Evolutionary conservation across 2,113 vertebrate species (phyloP), one percentile per base, ranked within the genome.

Genomic region (Cololabis saira): DNA sequence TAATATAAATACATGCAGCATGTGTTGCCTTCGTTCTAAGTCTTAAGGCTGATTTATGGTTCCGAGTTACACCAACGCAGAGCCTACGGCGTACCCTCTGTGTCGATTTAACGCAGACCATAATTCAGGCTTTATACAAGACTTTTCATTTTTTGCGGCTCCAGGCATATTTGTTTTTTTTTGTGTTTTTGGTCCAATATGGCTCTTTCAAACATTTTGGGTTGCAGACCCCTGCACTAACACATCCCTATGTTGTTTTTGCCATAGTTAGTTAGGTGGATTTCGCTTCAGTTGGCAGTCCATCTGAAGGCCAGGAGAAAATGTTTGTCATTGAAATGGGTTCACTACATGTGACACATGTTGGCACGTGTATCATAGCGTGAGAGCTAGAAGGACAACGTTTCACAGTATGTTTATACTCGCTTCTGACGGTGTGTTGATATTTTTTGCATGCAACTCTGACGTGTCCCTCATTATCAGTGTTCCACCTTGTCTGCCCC

Each of bases 221-320:
- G n/a, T n/a, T n/a, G n/a, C n/a, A n/a, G n/a, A n/a, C n/a, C n/a
- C n/a, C n/a, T n/a, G n/a, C n/a, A n/a, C n/a, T n/a, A n/a, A n/a
- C n/a, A 53, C 52, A 19, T 57, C 58, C 51, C 17, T 44, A 47
- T 60, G 53, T 27, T 64, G 77, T 72, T 80, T n/a, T 56, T 72
- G 67, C 61, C 21, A 9, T 21, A 63, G 71, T 40, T 57, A 56
- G 45, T 37, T 71, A 21, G 41, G 62, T 43, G 56, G 84, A 69
- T 80, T 22, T 51, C 52, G 51, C 62, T 47, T 71, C 68, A 16
- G 50, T 30, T 70, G 49, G 47, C 53, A 41, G 16, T 81, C 80
- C 41, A 63, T 80, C 70, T 78, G 18, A 3, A 12, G 37, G 51
- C 49, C 44, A 49, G 41, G 24, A 58, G 58, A 80, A 71, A 80